Conservation (phyloP, 1,140 invertebrate genomes). For the Reticulitermes speratus region DNA sequence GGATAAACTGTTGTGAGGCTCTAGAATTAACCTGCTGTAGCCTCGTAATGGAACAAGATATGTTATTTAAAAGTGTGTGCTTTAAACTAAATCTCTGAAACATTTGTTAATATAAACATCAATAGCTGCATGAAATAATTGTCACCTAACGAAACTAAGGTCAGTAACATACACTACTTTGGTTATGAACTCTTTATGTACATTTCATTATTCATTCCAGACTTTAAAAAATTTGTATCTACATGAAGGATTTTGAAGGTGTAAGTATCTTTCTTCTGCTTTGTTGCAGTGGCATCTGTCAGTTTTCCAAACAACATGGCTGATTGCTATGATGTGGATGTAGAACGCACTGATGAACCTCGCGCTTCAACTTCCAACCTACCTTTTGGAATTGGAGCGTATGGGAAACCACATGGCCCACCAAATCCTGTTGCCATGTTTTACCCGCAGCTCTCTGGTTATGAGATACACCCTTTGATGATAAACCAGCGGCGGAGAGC, state of each 20-base stretch:
- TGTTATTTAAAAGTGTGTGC: neutral
- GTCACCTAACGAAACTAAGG: neutral
- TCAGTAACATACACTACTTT: neutral
- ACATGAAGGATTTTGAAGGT: neutral
- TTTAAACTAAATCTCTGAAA: neutral
- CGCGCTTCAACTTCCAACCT: slow-evolving; percentile 13
- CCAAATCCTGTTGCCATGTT: slow-evolving; percentile 34
- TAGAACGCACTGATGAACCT: slow-evolving; percentile 10
- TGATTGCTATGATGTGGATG: slow-evolving; percentile 23
- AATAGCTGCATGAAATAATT: slow-evolving; percentile 3
- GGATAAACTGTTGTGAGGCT: neutral
- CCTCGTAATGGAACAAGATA: neutral
- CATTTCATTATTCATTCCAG: neutral
- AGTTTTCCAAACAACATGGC: slow-evolving; percentile 20
- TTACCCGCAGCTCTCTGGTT: slow-evolving; percentile 37
- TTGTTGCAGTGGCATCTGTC: slow-evolving; percentile 14
- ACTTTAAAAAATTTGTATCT: neutral
- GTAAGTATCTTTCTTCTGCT: neutral
- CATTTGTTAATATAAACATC: neutral
- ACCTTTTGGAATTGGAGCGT: slow-evolving; percentile 19
- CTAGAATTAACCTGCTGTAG: neutral
- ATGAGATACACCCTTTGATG: slow-evolving; percentile 36
- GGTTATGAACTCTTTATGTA: neutral
- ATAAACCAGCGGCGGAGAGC: slow-evolving; percentile 31
- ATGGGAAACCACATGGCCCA: slow-evolving; percentile 21